A percentile compares a stretch with the other conserved stretches of the same genome.
These are phyloP conservation scores for Cephus pygmeus DNA, from an alignment of 2,888 invertebrate species.

Conservation along the genomic window DNA sequence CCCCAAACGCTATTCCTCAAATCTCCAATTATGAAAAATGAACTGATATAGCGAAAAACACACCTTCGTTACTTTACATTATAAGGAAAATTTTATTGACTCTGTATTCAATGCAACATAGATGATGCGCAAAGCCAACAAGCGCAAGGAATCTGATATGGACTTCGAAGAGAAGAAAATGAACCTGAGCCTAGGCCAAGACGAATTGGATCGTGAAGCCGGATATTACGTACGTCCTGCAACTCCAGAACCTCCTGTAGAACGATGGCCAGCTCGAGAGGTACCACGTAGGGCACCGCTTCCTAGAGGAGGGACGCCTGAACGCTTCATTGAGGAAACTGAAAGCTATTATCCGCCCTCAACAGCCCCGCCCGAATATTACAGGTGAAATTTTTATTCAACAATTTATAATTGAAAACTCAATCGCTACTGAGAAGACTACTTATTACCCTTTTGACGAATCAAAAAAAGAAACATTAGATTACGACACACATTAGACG, in stretches of 20 bases:
- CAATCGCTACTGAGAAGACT: too few species aligned
- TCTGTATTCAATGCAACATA: conserved; percentile 34
- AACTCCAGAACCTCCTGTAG: conserved; percentile 68
- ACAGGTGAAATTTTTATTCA: conserved; percentile 42
- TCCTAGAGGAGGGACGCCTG: conserved; percentile 54
- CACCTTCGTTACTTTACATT: too few species aligned
- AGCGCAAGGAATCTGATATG: conserved; percentile 93
- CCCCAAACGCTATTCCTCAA: too few species aligned
- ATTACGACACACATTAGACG: too few species aligned
- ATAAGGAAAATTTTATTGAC: too few species aligned
- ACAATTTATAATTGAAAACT: too few species aligned
- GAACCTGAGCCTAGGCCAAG: conserved; percentile 84
- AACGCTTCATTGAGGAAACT: conserved; percentile 55
- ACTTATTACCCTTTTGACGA: too few species aligned
- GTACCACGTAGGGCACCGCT: conserved; percentile 53
- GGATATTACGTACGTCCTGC: conserved; percentile 79
- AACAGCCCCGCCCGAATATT: conserved; percentile 58
- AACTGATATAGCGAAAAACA: too few species aligned
- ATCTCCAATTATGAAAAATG: too few species aligned
- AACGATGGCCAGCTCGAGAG: conserved; percentile 57
- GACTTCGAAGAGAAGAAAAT: conserved; percentile 96
- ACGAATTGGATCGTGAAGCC: conserved; percentile 80
- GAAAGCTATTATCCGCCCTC: conserved; percentile 58
- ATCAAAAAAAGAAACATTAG: too few species aligned
- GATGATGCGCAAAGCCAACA: conserved; percentile 89